Evolutionary conservation across 2,113 vertebrate genomes (phyloP).

Genomic region (Castor canadensis): DNA sequence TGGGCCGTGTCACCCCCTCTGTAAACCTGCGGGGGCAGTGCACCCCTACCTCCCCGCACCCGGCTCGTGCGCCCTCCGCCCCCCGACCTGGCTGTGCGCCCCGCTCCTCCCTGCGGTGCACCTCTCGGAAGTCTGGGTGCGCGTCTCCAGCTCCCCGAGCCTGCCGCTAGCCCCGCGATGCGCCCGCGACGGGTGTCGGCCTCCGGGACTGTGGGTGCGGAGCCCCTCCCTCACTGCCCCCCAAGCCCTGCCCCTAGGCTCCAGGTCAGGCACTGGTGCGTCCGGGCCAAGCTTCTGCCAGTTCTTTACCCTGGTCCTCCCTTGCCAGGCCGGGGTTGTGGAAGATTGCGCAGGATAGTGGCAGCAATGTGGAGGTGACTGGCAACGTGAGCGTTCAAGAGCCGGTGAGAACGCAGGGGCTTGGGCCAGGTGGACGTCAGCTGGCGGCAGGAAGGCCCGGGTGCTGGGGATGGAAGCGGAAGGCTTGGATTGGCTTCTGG

Average conservation of each 20-base stretch:
- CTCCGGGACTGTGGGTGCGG: background rate
- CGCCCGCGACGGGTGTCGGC: background rate
- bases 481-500: slow-evolving; percentile 87
- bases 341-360: background rate
- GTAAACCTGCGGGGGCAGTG: background rate
- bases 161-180: background rate
- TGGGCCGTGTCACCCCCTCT: background rate
- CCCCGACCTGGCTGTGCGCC: background rate
- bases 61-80: too few species aligned
- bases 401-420: background rate
- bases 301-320: background rate
- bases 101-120: too few species aligned
- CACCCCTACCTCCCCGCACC: background rate
- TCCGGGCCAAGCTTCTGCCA: background rate
- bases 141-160: background rate
- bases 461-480: slow-evolving; percentile 88
- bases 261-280: background rate
- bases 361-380: slow-evolving; percentile 35
- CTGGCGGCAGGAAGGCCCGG: background rate
- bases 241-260: background rate
- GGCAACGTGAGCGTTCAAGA: background rate
- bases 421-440: background rate
- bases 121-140: too few species aligned
- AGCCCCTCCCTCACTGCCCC: background rate
- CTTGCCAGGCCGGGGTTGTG: slow-evolving; percentile 2